Conservation (phyloP, 2,113 vertebrate genomes). For the Lampris incognitus region DNA sequence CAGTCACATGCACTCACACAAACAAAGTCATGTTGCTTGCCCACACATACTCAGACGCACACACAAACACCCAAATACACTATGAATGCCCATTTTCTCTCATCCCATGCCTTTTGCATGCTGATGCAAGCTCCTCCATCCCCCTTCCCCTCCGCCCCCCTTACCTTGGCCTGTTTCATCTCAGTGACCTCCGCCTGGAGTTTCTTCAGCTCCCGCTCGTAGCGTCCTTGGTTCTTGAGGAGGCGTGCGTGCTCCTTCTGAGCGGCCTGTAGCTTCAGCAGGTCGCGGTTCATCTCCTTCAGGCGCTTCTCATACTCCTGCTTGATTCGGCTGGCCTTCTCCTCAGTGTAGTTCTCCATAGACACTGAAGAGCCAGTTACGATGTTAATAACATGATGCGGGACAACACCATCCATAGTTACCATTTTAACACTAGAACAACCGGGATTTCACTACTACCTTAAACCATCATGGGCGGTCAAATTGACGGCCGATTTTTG, state of each 20-base stretch:
- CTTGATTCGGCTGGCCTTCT: constrained; percentile 93
- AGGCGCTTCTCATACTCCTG: constrained; percentile 95
- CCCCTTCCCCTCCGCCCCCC: neutral
- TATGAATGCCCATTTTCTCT: too few species aligned
- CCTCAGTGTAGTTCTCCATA: constrained; percentile 98
- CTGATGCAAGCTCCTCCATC: neutral
- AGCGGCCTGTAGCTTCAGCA: constrained; percentile 93
- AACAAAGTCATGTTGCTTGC: too few species aligned
- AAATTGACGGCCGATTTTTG: too few species aligned
- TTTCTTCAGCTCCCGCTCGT: constrained; percentile 94
- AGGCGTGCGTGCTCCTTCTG: constrained; percentile 96
- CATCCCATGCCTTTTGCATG: too few species aligned
- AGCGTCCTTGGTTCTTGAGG: constrained; percentile 95
- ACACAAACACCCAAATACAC: too few species aligned
- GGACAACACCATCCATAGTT: neutral
- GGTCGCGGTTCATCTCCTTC: constrained; percentile 97
- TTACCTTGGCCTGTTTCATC: constrained; percentile 98
- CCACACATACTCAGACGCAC: neutral
- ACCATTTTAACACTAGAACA: neutral
- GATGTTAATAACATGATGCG: neutral
- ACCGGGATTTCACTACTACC: too few species aligned
- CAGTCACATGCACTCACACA: constrained; percentile 3
- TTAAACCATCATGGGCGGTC: too few species aligned
- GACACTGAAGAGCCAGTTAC: constrained; percentile 73
- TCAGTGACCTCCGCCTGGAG: constrained; percentile 93